Conservation (phyloP, 2,888 invertebrate species). For the Mermis nigrescens region DNA sequence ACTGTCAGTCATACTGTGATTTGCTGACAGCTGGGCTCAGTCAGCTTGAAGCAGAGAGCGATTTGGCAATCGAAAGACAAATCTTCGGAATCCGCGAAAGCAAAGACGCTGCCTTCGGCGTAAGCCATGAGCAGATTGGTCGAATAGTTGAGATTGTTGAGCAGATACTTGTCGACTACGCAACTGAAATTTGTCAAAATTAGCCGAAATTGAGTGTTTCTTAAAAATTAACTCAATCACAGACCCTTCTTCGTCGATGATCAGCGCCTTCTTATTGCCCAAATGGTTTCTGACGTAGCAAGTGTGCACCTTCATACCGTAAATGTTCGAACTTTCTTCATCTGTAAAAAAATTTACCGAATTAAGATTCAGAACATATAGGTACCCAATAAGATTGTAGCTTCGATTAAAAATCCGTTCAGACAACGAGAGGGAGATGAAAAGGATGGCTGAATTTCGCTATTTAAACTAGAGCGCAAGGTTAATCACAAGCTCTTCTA, state of each 20-base stretch:
- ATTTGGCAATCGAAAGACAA: neutral
- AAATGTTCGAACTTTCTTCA: neutral
- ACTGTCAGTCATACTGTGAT: too few species aligned
- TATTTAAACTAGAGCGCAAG: too few species aligned
- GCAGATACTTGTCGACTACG: neutral
- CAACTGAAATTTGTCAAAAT: neutral
- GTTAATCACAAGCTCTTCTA: too few species aligned
- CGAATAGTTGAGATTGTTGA: neutral
- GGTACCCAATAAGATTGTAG: too few species aligned
- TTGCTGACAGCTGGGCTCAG: too few species aligned
- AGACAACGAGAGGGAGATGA: too few species aligned
- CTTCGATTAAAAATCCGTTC: too few species aligned
- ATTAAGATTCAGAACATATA: too few species aligned
- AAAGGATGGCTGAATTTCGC: too few species aligned
- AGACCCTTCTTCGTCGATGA: neutral
- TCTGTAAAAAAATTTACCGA: too few species aligned
- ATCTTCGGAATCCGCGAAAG: neutral
- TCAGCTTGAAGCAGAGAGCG: neutral
- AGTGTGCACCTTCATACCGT: slow-evolving; percentile 10
- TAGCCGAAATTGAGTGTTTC: too few species aligned
- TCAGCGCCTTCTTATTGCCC: neutral
- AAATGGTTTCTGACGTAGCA: slow-evolving; percentile 6
- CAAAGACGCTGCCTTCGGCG: neutral
- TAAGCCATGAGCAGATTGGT: neutral
- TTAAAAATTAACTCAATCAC: too few species aligned